Conservation (phyloP, 2,113 vertebrate genomes). For the Protomyctophum bolini region DNA sequence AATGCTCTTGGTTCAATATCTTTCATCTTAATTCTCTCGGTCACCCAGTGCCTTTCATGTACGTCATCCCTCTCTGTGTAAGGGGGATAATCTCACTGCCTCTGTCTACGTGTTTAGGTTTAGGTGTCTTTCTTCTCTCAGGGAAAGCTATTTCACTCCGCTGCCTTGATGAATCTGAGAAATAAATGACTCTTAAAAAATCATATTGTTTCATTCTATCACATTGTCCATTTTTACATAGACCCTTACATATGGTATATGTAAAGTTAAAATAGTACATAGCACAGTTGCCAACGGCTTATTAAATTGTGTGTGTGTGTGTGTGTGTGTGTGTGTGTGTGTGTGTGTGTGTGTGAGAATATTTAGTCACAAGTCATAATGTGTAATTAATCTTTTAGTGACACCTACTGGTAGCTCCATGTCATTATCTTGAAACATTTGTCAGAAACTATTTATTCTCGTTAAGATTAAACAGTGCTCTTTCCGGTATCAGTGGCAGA, state of each 20-base stretch:
- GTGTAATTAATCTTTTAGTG: too few species aligned
- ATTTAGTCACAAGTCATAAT: too few species aligned
- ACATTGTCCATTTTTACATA: not conserved
- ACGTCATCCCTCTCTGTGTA: constrained; percentile 24
- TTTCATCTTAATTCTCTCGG: not conserved
- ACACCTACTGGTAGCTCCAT: not conserved
- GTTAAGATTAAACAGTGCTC: too few species aligned
- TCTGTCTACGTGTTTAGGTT: constrained; percentile 23
- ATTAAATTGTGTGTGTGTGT: too few species aligned
- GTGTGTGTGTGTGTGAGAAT: too few species aligned
- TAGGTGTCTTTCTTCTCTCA: constrained; percentile 40
- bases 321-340: too few species aligned
- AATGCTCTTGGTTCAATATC: not conserved
- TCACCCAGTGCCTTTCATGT: not conserved
- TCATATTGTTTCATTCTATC: constrained; percentile 1
- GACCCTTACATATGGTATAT: not conserved
- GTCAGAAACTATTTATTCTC: too few species aligned
- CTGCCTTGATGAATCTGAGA: constrained; percentile 37
- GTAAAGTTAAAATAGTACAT: too few species aligned
- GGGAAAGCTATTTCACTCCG: constrained; percentile 28
- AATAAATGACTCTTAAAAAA: constrained; percentile 38
- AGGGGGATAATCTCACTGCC: not conserved
- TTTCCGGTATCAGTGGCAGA: too few species aligned
- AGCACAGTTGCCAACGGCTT: too few species aligned
- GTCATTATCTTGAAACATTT: not conserved